A percentile compares a stretch with the other conserved stretches of the same genome.
Evolutionary conservation across 2,888 invertebrate genomes (phyloP).

Genomic region (Drosophila longiperda): DNA sequence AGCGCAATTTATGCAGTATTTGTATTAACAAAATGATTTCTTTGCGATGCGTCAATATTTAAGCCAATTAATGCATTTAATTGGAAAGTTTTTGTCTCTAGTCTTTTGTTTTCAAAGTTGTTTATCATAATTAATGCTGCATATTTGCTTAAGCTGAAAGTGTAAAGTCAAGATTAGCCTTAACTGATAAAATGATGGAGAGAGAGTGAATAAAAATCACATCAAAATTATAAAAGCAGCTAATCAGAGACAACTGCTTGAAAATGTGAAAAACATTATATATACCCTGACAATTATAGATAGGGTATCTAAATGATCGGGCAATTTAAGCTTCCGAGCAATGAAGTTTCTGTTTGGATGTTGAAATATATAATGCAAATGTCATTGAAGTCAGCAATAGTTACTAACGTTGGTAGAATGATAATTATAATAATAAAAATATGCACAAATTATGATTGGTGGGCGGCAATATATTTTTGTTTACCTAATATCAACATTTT

Average conservation of each 20-base stretch:
- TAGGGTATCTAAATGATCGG: not conserved
- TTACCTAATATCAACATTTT: not conserved
- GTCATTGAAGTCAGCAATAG: not conserved
- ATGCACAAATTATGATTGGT: slow-evolving; percentile 3
- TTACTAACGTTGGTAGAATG: not conserved
- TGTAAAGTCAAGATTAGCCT: slow-evolving; percentile 17
- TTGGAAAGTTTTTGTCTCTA: slow-evolving; percentile 54
- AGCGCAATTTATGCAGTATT: slow-evolving; percentile 24
- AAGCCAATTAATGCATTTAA: slow-evolving; percentile 20
- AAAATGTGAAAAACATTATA: slow-evolving; percentile 4
- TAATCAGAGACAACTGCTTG: slow-evolving; percentile 20
- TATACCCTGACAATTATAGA: not conserved
- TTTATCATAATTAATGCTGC: slow-evolving; percentile 2
- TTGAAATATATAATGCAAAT: not conserved
- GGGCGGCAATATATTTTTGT: not conserved
- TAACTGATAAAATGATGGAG: slow-evolving; percentile 10
- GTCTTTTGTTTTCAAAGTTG: slow-evolving; percentile 56
- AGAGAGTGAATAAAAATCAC: slow-evolving; percentile 11
- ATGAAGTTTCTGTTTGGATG: not conserved
- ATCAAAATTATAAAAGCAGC: not conserved
- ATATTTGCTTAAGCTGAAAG: slow-evolving; percentile 12
- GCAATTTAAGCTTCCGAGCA: not conserved
- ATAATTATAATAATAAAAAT: slow-evolving; percentile 5
- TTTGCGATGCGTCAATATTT: slow-evolving; percentile 25
- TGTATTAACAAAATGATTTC: not conserved